Evolutionary conservation across 2,888 invertebrate genomes (phyloP).

Genomic region (Cryptus armator): DNA sequence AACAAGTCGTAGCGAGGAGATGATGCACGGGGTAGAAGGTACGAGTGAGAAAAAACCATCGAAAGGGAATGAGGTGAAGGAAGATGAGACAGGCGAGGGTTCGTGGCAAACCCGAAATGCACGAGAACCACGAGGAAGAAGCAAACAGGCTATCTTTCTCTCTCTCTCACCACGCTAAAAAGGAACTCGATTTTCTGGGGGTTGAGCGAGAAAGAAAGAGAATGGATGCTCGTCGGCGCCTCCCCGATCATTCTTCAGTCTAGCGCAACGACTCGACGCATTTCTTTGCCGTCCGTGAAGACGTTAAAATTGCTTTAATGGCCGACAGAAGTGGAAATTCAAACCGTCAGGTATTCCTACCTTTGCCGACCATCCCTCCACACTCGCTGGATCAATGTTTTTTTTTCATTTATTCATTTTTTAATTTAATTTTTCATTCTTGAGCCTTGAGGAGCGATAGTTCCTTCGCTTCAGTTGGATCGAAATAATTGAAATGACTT

Average conservation of each 20-base stretch:
- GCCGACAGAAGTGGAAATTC: slow-evolving; percentile 80
- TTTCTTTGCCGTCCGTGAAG: slow-evolving; percentile 80
- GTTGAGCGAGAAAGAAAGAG: slow-evolving; percentile 71
- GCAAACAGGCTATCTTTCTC: slow-evolving; percentile 12
- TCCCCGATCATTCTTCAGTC: slow-evolving; percentile 84
- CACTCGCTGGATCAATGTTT: slow-evolving; percentile 48
- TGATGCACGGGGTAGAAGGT: slow-evolving; percentile 40
- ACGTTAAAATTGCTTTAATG: slow-evolving; percentile 84
- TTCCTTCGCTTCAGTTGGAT: slow-evolving; percentile 41
- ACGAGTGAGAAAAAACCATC: slow-evolving; percentile 50
- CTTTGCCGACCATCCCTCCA: slow-evolving; percentile 66
- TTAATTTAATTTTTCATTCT: slow-evolving; percentile 1
- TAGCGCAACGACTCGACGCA: slow-evolving; percentile 82
- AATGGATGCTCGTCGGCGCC: slow-evolving; percentile 81
- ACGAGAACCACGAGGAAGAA: slow-evolving; percentile 40
- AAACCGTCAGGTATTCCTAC: slow-evolving; percentile 78
- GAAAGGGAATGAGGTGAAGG: slow-evolving; percentile 44
- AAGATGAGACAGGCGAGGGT: slow-evolving; percentile 54
- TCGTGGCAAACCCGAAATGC: slow-evolving; percentile 55
- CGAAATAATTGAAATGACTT: background rate
- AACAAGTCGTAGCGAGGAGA: slow-evolving; percentile 72
- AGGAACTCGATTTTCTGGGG: slow-evolving; percentile 70
- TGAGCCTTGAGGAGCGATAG: slow-evolving; percentile 52
- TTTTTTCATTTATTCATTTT: slow-evolving; percentile 2
- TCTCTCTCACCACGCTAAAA: slow-evolving; percentile 20